Evolutionary conservation across 2,113 vertebrate genomes (phyloP).

Genomic region (Panthera leo): DNA sequence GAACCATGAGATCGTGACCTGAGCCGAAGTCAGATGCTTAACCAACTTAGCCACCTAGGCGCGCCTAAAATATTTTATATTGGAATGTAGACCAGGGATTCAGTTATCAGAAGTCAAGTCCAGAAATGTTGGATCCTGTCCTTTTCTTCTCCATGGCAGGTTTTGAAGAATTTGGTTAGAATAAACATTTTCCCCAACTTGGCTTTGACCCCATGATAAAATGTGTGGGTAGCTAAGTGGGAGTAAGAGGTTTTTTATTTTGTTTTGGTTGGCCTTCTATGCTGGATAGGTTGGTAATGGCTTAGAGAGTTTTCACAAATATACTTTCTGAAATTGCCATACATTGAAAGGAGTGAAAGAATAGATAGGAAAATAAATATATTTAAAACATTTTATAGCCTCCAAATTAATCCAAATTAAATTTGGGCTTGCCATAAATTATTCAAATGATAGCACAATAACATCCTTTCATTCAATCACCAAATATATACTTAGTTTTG

Average conservation of each 20-base stretch:
- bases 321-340: neutral
- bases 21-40: too few relatives aligned
- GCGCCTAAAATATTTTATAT: neutral
- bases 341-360: neutral
- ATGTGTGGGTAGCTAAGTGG: neutral
- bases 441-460: neutral
- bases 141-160: neutral
- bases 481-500: neutral
- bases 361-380: neutral
- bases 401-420: neutral
- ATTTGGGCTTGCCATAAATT: neutral
- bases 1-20: too few relatives aligned
- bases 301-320: neutral
- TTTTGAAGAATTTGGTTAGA: neutral
- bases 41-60: too few relatives aligned
- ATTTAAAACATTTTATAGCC: neutral
- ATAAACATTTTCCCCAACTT: neutral
- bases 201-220: neutral
- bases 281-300: neutral
- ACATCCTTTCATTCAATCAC: neutral
- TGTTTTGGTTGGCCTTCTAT: neutral
- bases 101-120: neutral
- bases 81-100: neutral
- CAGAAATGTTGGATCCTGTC: neutral
- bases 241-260: neutral